Conservation (phyloP, 2,797 vertebrate genomes). For the Peromyscus eremicus region DNA sequence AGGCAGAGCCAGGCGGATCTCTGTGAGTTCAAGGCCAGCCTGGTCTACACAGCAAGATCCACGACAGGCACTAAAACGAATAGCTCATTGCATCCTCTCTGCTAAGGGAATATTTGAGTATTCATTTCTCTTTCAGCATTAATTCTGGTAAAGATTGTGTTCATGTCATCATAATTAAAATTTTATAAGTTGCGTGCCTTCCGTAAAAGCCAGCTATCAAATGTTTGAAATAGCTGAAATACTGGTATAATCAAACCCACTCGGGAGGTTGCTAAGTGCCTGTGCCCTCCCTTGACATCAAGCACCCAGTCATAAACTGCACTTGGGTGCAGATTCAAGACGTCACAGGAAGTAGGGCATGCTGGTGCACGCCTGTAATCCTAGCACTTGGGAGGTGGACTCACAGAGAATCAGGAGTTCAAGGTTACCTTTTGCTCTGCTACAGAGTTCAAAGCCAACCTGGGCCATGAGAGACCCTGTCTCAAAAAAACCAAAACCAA, state of each 20-base stretch:
- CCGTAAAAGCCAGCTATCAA: background rate
- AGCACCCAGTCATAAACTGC: background rate
- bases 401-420: background rate
- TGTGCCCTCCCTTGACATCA: background rate
- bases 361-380: background rate
- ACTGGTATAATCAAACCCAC: background rate
- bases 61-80: too few species aligned
- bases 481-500: background rate
- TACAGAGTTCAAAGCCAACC: background rate
- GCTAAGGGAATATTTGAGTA: background rate
- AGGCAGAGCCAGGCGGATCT: too few species aligned
- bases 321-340: background rate
- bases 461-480: background rate
- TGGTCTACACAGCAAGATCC: too few species aligned
- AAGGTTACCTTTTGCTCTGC: background rate
- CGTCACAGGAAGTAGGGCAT: background rate
- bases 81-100: background rate
- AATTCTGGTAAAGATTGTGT: background rate
- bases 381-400: background rate
- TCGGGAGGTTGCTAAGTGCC: background rate
- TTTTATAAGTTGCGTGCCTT: background rate
- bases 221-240: background rate
- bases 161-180: background rate
- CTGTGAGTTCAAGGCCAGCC: too few species aligned
- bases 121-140: background rate